Base-by-base conservation (phyloP, 2,113 vertebrate genomes). In the Mustela nigripes region DNA sequence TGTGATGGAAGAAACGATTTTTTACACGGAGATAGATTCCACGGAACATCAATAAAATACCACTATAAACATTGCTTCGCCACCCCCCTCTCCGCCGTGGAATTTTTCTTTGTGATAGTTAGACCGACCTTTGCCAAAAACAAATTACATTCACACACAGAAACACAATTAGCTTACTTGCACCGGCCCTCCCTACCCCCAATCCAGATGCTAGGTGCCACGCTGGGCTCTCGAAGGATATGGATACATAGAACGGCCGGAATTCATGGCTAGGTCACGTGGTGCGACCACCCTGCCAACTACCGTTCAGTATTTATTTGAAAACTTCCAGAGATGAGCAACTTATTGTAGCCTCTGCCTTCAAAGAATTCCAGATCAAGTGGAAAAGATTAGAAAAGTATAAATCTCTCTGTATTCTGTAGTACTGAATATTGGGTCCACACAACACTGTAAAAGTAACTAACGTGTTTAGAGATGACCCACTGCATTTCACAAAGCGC, bases 361-460 rank as follows among this genome's bases (percentile, higher is more conserved):
- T 97, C 45, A 92, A 74, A 60, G 50, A 95, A 92, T 80, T 88
- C 71, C 95, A 95, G 88, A 39, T 11, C 21, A 84, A 58, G 53
- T 62, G 69, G 24, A 81, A 95, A 94, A 69, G 74, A 92, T 62
- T 65, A 67, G n/a, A 28, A 87, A 87, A 81, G 50, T 36, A 50
- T 39, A 80, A 36, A 84, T 50, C 39, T 56, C 56, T 80, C 53
- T 76, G 31, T 71, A 93, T n/a, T n/a, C 28, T 48, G n/a, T 2
- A 42, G 50, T 19, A 74, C n/a, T 26, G 73, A 63, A 22, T 65
- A 60, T 9, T 1, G 87, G 56, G 62, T 62, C 36, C 24, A n/a
- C 48, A 31, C 0, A 24, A 45, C 53, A 48, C 60, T 89, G 28
- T 33, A 84, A 88, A 86, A 56, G 58, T 76, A 82, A 83, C 45